Conservation (phyloP, 2,113 vertebrate genomes). For the Fulica atra region DNA sequence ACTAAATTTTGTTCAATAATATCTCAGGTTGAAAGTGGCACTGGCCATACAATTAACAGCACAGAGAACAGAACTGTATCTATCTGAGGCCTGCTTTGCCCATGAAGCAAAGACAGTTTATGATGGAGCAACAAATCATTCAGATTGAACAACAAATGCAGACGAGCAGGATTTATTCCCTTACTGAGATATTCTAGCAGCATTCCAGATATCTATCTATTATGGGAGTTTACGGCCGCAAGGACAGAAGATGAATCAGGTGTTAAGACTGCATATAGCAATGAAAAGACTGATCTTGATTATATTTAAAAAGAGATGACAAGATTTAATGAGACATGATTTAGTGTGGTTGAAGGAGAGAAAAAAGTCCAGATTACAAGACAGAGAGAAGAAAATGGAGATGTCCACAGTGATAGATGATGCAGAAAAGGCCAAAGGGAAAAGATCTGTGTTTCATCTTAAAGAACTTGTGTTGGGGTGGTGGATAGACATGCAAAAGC, state of each 20-base stretch:
- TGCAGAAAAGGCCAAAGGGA: neutral
- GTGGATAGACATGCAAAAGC: neutral
- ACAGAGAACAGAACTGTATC: neutral
- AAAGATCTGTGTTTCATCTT: neutral
- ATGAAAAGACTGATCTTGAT: neutral
- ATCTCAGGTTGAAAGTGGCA: neutral
- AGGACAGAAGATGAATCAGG: neutral
- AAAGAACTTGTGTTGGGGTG: neutral
- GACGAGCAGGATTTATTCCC: neutral
- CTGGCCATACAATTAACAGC: neutral
- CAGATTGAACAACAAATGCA: neutral
- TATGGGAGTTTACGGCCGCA: neutral
- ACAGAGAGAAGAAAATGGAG: neutral
- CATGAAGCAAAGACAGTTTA: neutral
- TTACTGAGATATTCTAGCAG: neutral
- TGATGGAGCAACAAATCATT: neutral
- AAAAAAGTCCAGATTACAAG: neutral
- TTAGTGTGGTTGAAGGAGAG: neutral
- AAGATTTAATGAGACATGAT: neutral
- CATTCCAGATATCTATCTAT: neutral
- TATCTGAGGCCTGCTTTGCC: neutral
- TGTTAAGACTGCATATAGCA: neutral
- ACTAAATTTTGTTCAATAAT: neutral
- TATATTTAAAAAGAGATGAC: neutral
- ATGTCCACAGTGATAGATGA: neutral